phyloP scores from a whole-genome alignment of 2,797 vertebrate genomes.

The Pipistrellus nathusii region DNA sequence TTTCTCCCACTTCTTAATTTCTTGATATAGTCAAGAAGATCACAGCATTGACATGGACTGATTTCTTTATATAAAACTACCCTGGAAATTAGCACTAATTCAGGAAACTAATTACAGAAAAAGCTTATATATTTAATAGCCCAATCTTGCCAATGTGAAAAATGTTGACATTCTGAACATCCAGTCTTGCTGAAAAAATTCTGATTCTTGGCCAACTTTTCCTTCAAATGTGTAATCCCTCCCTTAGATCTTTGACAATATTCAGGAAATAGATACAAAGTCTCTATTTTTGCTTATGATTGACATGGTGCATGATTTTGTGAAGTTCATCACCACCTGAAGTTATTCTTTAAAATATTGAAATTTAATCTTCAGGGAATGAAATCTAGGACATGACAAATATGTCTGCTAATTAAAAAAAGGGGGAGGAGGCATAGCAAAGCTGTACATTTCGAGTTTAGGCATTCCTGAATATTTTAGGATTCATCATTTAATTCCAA shows the following conservation, averaged over 20 bases:
- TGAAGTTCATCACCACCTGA: not conserved
- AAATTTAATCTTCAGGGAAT: constrained; percentile 54
- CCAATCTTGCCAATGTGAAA: not conserved
- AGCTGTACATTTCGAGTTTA: not conserved
- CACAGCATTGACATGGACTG: too few relatives aligned
- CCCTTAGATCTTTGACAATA: not conserved
- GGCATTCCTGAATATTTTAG: not conserved
- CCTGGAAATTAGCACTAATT: not conserved
- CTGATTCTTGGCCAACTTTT: not conserved
- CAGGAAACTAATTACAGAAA: not conserved
- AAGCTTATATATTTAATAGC: not conserved
- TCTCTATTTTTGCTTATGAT: not conserved
- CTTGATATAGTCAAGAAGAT: not conserved
- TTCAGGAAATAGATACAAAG: not conserved
- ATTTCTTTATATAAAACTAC: not conserved
- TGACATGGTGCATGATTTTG: not conserved
- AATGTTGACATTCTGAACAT: not conserved
- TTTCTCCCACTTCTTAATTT: not conserved
- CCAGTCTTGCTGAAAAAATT: constrained; percentile 4
- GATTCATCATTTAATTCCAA: not conserved
- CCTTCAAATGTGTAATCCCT: not conserved
- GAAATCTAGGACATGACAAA: constrained; percentile 47
- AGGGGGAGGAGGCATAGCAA: not conserved
- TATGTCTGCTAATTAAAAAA: constrained; percentile 16
- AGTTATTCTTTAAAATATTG: constrained; percentile 29